These are phyloP conservation scores for Fundulus diaphanus DNA, from an alignment of 2,797 vertebrate genomes.

Conservation along the genomic window DNA sequence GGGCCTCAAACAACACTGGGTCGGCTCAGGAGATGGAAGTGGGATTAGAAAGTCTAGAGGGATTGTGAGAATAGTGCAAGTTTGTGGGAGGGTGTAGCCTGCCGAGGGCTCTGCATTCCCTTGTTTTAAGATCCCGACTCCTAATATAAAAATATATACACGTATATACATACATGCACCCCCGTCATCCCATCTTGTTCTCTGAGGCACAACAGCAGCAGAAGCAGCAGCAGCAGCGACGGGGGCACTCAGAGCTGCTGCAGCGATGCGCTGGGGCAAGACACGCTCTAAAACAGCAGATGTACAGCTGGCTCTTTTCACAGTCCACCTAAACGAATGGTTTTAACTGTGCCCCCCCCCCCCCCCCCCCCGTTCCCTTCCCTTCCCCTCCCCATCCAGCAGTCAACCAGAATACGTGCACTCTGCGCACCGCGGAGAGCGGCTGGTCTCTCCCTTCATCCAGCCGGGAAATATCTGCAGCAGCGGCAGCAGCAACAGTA, in stretches of 20 bases:
- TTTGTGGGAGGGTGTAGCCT: conserved; percentile 10
- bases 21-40: neutral
- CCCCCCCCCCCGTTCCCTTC: too few relatives aligned
- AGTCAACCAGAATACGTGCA: conserved; percentile 1
- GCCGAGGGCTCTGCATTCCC: conserved; percentile 3
- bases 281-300: conserved; percentile 38
- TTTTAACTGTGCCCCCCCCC: conserved; percentile 4
- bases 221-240: conserved; percentile 12
- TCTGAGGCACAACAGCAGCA: conserved; percentile 42
- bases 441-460: conserved; percentile 51
- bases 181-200: conserved; percentile 45
- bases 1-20: neutral
- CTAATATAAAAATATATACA: too few relatives aligned
- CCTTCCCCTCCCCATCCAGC: neutral
- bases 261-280: conserved; percentile 62
- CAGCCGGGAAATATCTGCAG: conserved; percentile 75
- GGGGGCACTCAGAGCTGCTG: conserved; percentile 69
- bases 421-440: conserved; percentile 37
- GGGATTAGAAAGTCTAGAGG: neutral
- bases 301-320: conserved; percentile 52
- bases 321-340: conserved; percentile 35
- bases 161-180: too few relatives aligned
- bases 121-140: conserved; percentile 23
- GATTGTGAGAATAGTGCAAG: neutral
- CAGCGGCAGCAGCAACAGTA: conserved; percentile 53